Evolutionary conservation across 2,888 invertebrate genomes (phyloP).

Genomic region (Dynastes maya): DNA sequence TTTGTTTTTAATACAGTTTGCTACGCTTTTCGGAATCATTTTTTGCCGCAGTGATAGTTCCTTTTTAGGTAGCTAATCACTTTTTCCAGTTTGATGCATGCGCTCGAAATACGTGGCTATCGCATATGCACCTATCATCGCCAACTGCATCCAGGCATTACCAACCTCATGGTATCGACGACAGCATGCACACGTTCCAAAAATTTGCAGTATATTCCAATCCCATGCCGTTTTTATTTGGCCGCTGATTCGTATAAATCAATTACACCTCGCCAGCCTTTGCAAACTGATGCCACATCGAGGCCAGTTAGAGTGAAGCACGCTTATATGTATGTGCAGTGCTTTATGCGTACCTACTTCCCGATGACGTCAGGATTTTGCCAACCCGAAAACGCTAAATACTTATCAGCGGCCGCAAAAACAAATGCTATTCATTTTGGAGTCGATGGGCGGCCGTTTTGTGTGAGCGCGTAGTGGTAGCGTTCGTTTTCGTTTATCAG

Average conservation of each 20-base stretch:
- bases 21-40: neutral
- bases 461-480: neutral
- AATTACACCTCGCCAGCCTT: conserved; percentile 24
- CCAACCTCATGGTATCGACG: neutral
- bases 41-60: neutral
- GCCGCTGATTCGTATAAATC: conserved; percentile 48
- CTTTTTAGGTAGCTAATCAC: too few relatives aligned
- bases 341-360: neutral
- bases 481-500: conserved; percentile 54
- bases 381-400: conserved; percentile 24
- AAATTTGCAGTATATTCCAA: conserved; percentile 46
- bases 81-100: too few relatives aligned
- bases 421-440: conserved; percentile 57
- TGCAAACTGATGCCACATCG: neutral
- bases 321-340: neutral
- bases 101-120: neutral
- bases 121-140: conserved; percentile 23
- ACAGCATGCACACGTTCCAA: conserved; percentile 9
- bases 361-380: conserved; percentile 14
- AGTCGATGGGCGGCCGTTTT: conserved; percentile 35
- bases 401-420: conserved; percentile 52
- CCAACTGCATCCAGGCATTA: neutral
- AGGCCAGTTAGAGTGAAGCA: neutral
- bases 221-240: conserved; percentile 30
- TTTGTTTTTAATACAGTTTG: too few relatives aligned